Percentiles rank a stretch among this genome's conserved stretches.
These are phyloP conservation scores for Serilophus lunatus DNA, from an alignment of 2,113 vertebrate genomes.

Conservation along the genomic window DNA sequence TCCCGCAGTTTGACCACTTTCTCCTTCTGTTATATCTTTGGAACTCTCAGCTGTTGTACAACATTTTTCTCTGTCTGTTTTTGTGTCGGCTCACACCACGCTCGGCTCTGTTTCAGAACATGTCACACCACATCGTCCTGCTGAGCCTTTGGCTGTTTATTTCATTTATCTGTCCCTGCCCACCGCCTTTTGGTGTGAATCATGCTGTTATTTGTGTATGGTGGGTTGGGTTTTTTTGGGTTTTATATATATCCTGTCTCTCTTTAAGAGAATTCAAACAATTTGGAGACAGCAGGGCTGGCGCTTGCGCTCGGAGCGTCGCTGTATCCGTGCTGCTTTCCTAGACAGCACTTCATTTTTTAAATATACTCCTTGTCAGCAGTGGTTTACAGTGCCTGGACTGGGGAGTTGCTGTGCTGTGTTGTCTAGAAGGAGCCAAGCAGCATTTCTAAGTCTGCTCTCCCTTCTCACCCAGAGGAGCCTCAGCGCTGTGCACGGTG, in stretches of 20 bases:
- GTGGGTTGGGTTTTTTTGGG: neutral
- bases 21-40: neutral
- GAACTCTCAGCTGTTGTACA: neutral
- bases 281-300: neutral
- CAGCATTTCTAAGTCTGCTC: neutral
- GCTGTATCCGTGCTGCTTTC: neutral
- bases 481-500: neutral
- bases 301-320: neutral
- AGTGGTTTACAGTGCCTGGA: neutral
- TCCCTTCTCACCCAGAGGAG: neutral
- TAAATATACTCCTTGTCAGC: neutral
- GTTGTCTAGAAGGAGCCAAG: neutral
- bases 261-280: neutral
- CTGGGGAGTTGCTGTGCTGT: neutral
- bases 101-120: neutral
- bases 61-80: neutral
- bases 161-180: constrained; percentile 7
- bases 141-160: neutral
- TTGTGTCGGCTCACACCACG: rapidly evolving
- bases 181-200: constrained; percentile 28
- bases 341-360: neutral
- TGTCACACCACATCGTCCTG: constrained; percentile 2
- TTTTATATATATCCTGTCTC: neutral
- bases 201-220: constrained; percentile 31
- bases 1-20: neutral